Percentiles rank a stretch among this genome's conserved stretches.
Evolutionary conservation across 2,888 invertebrate genomes (phyloP).

Genomic region (Drosophila nr. perissopoda): DNA sequence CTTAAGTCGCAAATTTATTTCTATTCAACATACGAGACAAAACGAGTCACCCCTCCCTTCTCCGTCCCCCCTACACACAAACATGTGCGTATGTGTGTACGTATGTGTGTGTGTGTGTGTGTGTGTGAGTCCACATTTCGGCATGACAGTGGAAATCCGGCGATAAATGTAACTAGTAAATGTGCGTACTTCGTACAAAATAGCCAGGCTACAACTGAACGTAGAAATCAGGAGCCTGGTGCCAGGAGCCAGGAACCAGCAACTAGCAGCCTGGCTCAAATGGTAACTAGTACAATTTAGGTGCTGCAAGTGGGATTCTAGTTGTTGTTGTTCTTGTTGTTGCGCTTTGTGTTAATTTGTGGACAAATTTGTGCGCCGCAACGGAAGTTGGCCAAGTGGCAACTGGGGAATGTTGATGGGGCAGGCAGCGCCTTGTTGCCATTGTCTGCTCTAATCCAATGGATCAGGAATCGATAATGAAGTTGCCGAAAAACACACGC

Average conservation of each 20-base stretch:
- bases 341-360: conserved; percentile 75
- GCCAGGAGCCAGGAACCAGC: conserved; percentile 10
- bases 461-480: conserved; percentile 80
- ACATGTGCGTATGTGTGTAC: conserved; percentile 12
- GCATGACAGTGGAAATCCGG: conserved; percentile 81
- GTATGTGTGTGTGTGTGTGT: conserved; percentile 20
- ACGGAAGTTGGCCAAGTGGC: conserved; percentile 54
- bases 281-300: conserved; percentile 71
- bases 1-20: conserved; percentile 81
- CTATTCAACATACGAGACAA: conserved; percentile 78
- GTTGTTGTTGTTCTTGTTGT: conserved; percentile 15
- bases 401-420: conserved; percentile 1
- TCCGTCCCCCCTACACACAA: neutral
- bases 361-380: conserved; percentile 78
- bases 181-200: conserved; percentile 63
- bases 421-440: conserved; percentile 50
- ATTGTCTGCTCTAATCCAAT: conserved; percentile 71
- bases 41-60: conserved; percentile 41
- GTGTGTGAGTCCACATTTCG: conserved; percentile 60
- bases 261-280: conserved; percentile 15
- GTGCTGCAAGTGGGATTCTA: conserved; percentile 34
- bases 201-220: conserved; percentile 8
- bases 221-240: conserved; percentile 7
- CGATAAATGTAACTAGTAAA: conserved; percentile 81
- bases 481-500: conserved; percentile 76